Base-by-base conservation (phyloP, 2,797 vertebrate species). In the Pantherophis vulpinus region DNA sequence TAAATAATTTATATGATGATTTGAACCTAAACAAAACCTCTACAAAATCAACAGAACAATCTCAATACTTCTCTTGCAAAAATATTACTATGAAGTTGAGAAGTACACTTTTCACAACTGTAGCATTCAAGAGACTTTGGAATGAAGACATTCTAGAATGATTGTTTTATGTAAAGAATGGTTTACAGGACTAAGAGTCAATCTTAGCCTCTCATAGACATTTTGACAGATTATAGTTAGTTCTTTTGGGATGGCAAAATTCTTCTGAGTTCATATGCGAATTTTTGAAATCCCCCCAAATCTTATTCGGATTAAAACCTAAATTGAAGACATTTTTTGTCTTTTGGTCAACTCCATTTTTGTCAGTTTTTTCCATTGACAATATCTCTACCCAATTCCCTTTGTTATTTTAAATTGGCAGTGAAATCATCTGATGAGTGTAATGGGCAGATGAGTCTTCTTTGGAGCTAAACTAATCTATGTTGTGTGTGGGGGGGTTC, bases 21-120 rank as follows among this genome's bases (percentile, higher is more conserved):
- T 93, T 91, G 90, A 63, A 86, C 91, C 93, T 58, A 90, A 94
- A 93, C 93, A 55, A 92, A 94, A 94, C 79, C 5, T 6, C 0
- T 27, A 2, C 91, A 93, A 87, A 25, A 37, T 63, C 87, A 54
- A 37, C 58, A 18, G 88, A 11, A 56, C 1, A 86, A 60, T n/a
- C 1, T 4, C 4, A 55, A 87, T 18, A 3, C 6, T 59, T 47
- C 14, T 89, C 16, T 42, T 60, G 60, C 27, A 51, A 89, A 87
- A 42, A 42, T 58, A 51, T 23, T 87, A n/a, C 18, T 23, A 56
- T 27, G 51, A 87, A 56, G 7, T 86, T 86, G n/a, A 58, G 88
- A 59, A 42, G 37, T 25, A 11, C 2, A 51, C 8, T 86, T 51
- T 47, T 42, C 79, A 83, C 23, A 27, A 86, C 11, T 10, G 42